Evolutionary conservation across 2,113 vertebrate species (phyloP).

Genomic region (Pteropus alecto): DNA sequence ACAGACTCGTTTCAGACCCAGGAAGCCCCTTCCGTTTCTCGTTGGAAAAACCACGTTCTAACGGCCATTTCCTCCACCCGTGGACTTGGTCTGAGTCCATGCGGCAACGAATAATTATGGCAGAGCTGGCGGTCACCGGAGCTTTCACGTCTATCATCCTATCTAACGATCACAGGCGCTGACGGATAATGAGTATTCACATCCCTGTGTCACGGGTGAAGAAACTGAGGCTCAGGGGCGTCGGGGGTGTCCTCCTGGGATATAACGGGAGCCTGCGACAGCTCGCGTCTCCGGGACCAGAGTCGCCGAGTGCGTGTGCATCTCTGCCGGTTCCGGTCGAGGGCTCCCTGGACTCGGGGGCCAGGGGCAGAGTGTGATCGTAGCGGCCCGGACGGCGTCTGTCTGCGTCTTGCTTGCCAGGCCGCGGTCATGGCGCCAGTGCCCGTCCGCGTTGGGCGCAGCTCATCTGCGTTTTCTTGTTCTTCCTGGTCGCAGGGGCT

Average conservation of each 20-base stretch:
- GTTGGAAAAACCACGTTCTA: rapidly evolving
- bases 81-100: rapidly evolving
- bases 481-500: rapidly evolving
- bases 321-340: neutral
- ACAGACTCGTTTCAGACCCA: too few species aligned
- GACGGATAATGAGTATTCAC: neutral
- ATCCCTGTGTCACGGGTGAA: too few species aligned
- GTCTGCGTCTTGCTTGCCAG: neutral
- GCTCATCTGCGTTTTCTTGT: rapidly evolving
- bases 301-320: neutral
- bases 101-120: neutral
- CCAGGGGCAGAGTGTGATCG: rapidly evolving
- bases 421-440: too few species aligned
- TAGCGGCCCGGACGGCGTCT: neutral
- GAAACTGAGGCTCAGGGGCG: neutral
- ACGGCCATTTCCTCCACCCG: neutral
- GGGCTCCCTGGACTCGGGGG: too few species aligned
- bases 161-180: rapidly evolving
- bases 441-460: too few species aligned
- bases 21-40: neutral
- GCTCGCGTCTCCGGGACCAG: neutral
- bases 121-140: neutral
- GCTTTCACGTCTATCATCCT: neutral
- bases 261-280: neutral
- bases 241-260: neutral